Conservation (phyloP, 2,888 invertebrate species). For the Melieria omissa region DNA sequence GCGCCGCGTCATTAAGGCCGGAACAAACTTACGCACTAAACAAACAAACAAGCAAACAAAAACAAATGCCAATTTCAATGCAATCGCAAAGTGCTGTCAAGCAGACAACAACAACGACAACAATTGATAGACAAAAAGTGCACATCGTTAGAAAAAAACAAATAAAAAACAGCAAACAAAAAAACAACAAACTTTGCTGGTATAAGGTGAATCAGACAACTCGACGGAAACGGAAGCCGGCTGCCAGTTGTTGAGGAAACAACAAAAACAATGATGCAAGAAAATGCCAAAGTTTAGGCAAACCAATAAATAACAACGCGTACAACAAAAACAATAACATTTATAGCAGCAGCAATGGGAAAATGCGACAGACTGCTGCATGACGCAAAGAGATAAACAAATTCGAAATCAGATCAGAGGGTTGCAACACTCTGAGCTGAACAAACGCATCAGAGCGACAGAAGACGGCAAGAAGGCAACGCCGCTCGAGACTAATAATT, state of each 20-base stretch:
- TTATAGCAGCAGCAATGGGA: no score
- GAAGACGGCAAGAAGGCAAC: not conserved
- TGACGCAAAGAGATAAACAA: no score
- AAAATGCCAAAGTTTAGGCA: not conserved
- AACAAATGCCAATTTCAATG: constrained; percentile 41
- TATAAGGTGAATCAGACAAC: not conserved
- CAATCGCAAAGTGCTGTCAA: constrained; percentile 28
- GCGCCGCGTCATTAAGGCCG: constrained; percentile 18
- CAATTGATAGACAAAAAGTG: not conserved
- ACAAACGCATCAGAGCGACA: not conserved
- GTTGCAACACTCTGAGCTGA: not conserved
- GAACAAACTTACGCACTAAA: not conserved
- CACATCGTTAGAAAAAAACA: not conserved
- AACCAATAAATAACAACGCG: no score
- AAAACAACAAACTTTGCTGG: not conserved
- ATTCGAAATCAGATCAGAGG: not conserved
- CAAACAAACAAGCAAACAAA: constrained; percentile 10
- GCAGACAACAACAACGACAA: not conserved
- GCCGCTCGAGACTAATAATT: constrained; percentile 17
- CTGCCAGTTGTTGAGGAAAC: constrained; percentile 11
- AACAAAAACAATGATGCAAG: not conserved
- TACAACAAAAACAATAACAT: no score
- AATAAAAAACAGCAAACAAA: constrained; percentile 18
- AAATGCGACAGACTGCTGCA: no score
- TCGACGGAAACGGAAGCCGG: constrained; percentile 1